Evolutionary conservation across 2,113 vertebrate species (phyloP).

Genomic region (Hypanus sabinus): DNA sequence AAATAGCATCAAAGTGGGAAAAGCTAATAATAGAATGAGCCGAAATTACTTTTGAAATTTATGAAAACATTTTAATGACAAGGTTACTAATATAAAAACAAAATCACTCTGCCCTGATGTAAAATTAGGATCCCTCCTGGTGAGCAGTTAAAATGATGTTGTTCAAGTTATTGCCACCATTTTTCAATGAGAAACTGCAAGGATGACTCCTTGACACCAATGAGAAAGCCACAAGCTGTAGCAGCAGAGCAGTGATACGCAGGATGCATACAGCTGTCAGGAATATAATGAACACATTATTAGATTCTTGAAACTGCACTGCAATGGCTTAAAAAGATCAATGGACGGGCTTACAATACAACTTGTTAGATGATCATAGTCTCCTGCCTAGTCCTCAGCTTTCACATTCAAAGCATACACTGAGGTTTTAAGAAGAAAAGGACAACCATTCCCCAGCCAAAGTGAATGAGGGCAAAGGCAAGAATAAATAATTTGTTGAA

Average conservation of each 20-base stretch:
- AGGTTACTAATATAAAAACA: not conserved
- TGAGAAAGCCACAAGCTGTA: not conserved
- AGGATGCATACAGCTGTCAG: not conserved
- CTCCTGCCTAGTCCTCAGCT: not conserved
- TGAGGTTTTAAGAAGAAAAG: not conserved
- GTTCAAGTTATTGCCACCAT: not conserved
- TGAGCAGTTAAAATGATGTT: not conserved
- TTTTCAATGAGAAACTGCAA: not conserved
- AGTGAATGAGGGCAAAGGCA: not conserved
- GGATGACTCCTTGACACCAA: not conserved
- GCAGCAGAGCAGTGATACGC: not conserved
- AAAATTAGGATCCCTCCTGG: not conserved
- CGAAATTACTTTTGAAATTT: not conserved
- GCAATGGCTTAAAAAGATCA: not conserved
- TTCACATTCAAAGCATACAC: not conserved
- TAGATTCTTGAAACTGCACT: slow-evolving; percentile 2
- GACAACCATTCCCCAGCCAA: not conserved
- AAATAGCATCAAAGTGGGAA: not conserved
- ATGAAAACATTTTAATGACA: not conserved
- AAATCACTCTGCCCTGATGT: not conserved
- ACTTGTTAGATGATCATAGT: not conserved
- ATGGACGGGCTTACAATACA: not conserved
- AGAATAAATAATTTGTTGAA: not conserved
- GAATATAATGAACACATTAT: slow-evolving; percentile 5
- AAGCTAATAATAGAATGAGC: not conserved